These are phyloP conservation scores for Drosophila tanythrix DNA, from an alignment of 2,888 invertebrate genomes.

Conservation along the genomic window DNA sequence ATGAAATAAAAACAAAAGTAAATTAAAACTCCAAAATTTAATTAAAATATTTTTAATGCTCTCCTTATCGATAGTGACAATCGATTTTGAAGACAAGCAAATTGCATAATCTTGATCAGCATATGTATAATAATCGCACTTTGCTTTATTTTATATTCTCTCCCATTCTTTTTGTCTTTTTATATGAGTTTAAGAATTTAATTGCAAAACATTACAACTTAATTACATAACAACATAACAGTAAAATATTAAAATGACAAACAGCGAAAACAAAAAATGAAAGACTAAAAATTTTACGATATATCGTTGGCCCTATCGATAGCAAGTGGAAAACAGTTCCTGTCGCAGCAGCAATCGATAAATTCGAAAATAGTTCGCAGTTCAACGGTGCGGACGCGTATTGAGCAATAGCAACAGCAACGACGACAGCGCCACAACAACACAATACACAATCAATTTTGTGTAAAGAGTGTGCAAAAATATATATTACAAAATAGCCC, in stretches of 20 bases:
- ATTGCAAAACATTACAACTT: not conserved
- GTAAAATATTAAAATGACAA: not conserved
- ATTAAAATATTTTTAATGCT: not conserved
- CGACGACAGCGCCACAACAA: slow-evolving; percentile 64
- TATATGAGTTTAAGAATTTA: not conserved
- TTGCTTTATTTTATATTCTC: not conserved
- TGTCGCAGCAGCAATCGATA: slow-evolving; percentile 18
- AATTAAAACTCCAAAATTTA: not conserved
- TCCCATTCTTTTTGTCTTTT: not conserved
- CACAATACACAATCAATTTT: slow-evolving; percentile 54
- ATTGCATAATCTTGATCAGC: not conserved
- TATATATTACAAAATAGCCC: slow-evolving; percentile 45
- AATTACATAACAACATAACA: too few relatives aligned
- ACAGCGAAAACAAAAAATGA: not conserved
- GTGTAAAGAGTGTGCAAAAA: slow-evolving; percentile 54
- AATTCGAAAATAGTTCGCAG: slow-evolving; percentile 13
- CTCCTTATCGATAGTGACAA: not conserved
- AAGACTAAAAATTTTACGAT: not conserved
- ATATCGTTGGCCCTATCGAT: slow-evolving; percentile 10
- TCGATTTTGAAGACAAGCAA: not conserved
- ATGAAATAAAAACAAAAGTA: not conserved
- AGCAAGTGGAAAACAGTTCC: too few relatives aligned
- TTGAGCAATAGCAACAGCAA: slow-evolving; percentile 54
- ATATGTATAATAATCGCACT: not conserved
- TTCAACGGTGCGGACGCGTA: slow-evolving; percentile 26